These are phyloP conservation scores for Turritopsis rubra DNA, from an alignment of 30 jellyfish, hydroid and myxozoan genomes.

Conservation along the genomic window DNA sequence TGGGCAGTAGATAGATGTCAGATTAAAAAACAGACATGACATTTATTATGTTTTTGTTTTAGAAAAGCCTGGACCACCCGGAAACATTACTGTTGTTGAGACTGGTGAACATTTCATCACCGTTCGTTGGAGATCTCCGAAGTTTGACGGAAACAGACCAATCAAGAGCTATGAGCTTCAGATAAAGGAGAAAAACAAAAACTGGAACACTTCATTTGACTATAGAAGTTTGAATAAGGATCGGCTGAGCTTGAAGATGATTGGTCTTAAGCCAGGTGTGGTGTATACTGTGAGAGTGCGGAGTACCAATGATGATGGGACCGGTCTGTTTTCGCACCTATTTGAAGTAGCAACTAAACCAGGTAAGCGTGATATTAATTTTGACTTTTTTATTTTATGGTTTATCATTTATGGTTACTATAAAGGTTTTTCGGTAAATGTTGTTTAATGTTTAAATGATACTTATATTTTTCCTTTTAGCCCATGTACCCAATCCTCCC, in stretches of 20 bases:
- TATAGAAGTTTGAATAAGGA: background rate
- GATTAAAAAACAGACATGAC: no score
- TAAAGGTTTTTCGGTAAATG: no score
- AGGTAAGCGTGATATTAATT: background rate
- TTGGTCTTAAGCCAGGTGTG: background rate
- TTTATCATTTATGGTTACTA: no score
- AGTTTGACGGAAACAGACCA: background rate
- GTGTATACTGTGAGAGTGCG: background rate
- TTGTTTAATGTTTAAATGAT: no score
- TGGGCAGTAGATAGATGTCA: no score
- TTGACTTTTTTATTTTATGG: background rate
- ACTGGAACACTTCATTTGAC: background rate
- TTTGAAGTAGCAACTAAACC: background rate
- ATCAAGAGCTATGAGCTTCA: background rate
- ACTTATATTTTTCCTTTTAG: no score
- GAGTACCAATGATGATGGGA: background rate
- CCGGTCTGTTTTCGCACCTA: background rate
- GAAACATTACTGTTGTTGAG: background rate
- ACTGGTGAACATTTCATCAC: background rate
- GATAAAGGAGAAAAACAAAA: background rate
- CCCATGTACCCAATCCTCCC: background rate
- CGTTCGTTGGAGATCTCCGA: background rate
- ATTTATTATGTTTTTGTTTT: background rate
- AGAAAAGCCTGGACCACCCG: background rate
- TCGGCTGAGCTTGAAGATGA: background rate